phyloP scores from a whole-genome alignment of 2,888 invertebrate species.

The Drosophila seclusa region DNA sequence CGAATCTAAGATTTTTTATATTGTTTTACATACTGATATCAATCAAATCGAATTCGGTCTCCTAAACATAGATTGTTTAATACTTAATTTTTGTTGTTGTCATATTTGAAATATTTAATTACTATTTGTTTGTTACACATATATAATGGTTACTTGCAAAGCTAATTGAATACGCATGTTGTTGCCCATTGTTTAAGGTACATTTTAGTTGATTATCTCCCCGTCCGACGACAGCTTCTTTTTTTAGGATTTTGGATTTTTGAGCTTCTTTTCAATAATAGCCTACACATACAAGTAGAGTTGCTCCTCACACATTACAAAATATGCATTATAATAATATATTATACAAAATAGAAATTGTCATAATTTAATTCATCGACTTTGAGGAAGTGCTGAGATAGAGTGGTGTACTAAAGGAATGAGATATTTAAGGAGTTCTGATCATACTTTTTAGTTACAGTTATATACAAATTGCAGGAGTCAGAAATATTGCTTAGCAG shows the following conservation, averaged over 20 bases:
- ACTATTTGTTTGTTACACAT: constrained; percentile 24
- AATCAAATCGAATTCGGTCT: constrained; percentile 13
- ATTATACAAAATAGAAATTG: constrained; percentile 23
- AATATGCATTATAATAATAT: constrained; percentile 12
- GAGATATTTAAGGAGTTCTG: constrained; percentile 38
- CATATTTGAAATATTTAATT: constrained; percentile 46
- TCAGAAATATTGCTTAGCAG: constrained; percentile 31
- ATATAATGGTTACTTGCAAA: constrained; percentile 58
- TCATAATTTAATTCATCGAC: constrained; percentile 15
- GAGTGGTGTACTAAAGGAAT: constrained; percentile 33
- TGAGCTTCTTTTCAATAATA: constrained; percentile 47
- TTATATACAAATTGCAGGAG: constrained; percentile 44
- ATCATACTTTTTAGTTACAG: constrained; percentile 11
- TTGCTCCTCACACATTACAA: constrained; percentile 28
- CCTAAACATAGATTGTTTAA: constrained; percentile 26
- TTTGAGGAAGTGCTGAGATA: constrained; percentile 12
- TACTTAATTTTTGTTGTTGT: constrained; percentile 38
- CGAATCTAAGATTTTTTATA: constrained; percentile 37
- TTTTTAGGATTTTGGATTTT: constrained; percentile 43
- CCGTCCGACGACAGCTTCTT: constrained; percentile 14
- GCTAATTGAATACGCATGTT: constrained; percentile 72
- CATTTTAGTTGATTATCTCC: constrained; percentile 58
- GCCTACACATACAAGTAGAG: constrained; percentile 12
- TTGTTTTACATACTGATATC: neutral
- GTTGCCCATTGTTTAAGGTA: constrained; percentile 64